phyloP scores from a whole-genome alignment of 2,113 vertebrate genomes.

The Ctenodactylus gundi region DNA sequence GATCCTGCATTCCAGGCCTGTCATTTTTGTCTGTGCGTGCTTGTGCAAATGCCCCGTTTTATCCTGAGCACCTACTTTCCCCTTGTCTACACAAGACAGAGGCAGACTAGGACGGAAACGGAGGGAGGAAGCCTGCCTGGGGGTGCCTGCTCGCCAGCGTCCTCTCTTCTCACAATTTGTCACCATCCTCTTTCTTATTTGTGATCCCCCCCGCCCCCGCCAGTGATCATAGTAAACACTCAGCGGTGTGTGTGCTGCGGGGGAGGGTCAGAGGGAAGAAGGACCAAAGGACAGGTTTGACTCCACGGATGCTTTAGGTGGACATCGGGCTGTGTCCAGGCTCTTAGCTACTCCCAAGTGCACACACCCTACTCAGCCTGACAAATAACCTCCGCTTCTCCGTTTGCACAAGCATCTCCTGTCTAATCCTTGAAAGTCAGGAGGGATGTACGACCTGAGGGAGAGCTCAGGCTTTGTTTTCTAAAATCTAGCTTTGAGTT shows the following conservation, averaged over 20 bases:
- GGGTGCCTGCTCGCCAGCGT: not conserved
- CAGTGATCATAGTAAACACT: not conserved
- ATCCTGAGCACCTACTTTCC: not conserved
- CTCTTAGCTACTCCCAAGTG: not conserved
- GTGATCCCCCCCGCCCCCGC: not conserved
- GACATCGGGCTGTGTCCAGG: not conserved
- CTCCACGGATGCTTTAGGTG: not conserved
- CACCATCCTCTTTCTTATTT: not conserved
- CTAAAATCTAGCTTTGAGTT: constrained; percentile 40
- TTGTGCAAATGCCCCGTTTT: not conserved
- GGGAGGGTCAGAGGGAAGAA: not conserved
- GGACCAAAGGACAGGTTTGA: not conserved
- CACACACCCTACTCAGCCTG: not conserved
- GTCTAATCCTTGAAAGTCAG: not conserved
- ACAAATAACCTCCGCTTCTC: not conserved
- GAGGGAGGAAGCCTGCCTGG: not conserved
- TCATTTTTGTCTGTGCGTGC: not conserved
- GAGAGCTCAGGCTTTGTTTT: not conserved
- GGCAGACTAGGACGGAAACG: no score
- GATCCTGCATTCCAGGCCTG: not conserved
- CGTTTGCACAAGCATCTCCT: constrained; percentile 31
- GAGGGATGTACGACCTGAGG: not conserved
- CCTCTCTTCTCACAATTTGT: not conserved
- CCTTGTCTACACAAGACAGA: no score
- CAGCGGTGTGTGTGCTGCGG: not conserved